These are phyloP conservation scores for Leptinotarsa peninsularis DNA, from an alignment of 2,888 invertebrate genomes.

Conservation along the genomic window DNA sequence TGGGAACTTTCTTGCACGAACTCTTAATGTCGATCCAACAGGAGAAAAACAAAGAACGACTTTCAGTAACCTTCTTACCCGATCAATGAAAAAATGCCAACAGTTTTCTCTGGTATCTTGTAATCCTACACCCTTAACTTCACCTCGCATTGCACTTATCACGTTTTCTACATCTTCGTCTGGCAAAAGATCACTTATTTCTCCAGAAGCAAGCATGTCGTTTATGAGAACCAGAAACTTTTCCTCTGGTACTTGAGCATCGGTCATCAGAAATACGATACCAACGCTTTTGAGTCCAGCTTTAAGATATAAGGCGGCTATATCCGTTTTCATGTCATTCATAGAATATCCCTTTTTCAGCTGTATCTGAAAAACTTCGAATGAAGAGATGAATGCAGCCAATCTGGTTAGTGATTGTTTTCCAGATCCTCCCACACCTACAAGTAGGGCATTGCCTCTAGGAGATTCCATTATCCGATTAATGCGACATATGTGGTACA, in stretches of 20 bases:
- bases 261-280: slow-evolving; percentile 91
- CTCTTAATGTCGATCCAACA: slow-evolving; percentile 88
- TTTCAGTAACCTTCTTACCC: slow-evolving; percentile 82
- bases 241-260: slow-evolving; percentile 93
- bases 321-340: slow-evolving; percentile 80
- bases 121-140: slow-evolving; percentile 85
- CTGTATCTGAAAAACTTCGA: slow-evolving; percentile 94
- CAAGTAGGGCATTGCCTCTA: slow-evolving; percentile 89
- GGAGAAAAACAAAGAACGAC: slow-evolving; percentile 93
- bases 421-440: slow-evolving; percentile 96
- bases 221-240: slow-evolving; percentile 92
- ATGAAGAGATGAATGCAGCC: slow-evolving; percentile 88
- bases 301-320: slow-evolving; percentile 84
- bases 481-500: slow-evolving; percentile 92
- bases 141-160: slow-evolving; percentile 79
- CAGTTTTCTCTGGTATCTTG: slow-evolving; percentile 91
- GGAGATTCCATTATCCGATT: slow-evolving; percentile 93
- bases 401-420: slow-evolving; percentile 92
- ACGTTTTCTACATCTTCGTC: slow-evolving; percentile 94
- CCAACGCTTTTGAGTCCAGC: slow-evolving; percentile 85
- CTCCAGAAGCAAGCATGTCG: slow-evolving; percentile 93
- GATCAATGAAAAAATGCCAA: slow-evolving; percentile 94
- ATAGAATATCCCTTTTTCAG: slow-evolving; percentile 90
- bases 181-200: slow-evolving; percentile 89
- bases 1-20: slow-evolving; percentile 92